phyloP scores from a whole-genome alignment of 2,797 vertebrate species.

The Poecilia picta region DNA sequence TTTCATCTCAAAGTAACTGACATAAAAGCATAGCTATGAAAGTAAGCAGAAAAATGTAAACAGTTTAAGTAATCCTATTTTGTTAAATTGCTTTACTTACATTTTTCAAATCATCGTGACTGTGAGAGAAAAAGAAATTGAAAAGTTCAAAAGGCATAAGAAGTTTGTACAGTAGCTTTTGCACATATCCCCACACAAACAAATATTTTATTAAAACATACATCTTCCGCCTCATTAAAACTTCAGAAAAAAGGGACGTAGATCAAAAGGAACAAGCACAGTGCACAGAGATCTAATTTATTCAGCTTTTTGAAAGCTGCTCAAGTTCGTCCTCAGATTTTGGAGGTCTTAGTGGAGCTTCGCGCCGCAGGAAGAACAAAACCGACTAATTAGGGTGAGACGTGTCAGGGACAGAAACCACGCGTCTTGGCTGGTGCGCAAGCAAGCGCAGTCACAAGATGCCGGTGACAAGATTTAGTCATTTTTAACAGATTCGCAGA shows the following conservation, averaged over 20 bases:
- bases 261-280: slow-evolving; percentile 14
- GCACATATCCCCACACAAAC: slow-evolving; percentile 19
- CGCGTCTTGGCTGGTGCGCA: slow-evolving; percentile 9
- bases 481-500: not conserved
- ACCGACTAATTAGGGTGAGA: slow-evolving; percentile 64
- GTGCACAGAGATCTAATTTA: slow-evolving; percentile 51
- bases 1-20: not conserved
- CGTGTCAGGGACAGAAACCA: slow-evolving; percentile 24
- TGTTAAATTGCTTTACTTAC: not conserved
- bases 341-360: slow-evolving; percentile 52
- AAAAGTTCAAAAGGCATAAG: not conserved
- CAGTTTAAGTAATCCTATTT: not conserved
- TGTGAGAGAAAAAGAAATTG: not conserved
- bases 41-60: not conserved
- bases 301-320: slow-evolving; percentile 57
- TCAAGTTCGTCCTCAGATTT: slow-evolving; percentile 46
- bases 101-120: not conserved
- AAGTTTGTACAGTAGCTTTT: slow-evolving; percentile 13
- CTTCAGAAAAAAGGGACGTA: slow-evolving; percentile 18
- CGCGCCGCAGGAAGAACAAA: slow-evolving; percentile 41
- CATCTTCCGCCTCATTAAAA: slow-evolving; percentile 32
- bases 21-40: not conserved
- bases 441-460: slow-evolving; percentile 26
- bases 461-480: slow-evolving; percentile 1
- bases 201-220: slow-evolving; percentile 54